Percentiles rank a stretch among this genome's conserved stretches.
These are phyloP conservation scores for Gobio gobio DNA, from an alignment of 2,113 vertebrate species.

Conservation along the genomic window DNA sequence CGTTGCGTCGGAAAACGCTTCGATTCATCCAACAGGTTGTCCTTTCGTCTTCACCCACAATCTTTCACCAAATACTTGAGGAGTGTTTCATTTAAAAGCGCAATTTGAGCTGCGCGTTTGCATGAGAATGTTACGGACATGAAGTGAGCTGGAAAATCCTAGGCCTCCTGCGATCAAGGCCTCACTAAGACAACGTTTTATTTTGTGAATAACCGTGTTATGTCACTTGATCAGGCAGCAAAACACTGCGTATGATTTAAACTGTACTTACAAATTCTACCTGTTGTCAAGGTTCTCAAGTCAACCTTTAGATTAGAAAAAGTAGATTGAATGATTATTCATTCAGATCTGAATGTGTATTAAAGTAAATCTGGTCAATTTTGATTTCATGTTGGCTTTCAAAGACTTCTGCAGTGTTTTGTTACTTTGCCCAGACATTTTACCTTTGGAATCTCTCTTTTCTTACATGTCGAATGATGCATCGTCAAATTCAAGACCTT, in stretches of 20 bases:
- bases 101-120: neutral
- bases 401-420: slow-evolving; percentile 36
- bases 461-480: slow-evolving; percentile 65
- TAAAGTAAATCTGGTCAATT: neutral
- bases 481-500: slow-evolving; percentile 75
- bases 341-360: neutral
- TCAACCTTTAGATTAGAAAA: neutral
- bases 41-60: neutral
- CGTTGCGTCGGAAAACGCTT: neutral
- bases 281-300: slow-evolving; percentile 5
- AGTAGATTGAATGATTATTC: neutral
- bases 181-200: neutral
- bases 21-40: neutral
- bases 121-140: neutral
- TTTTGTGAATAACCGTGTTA: neutral
- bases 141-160: neutral
- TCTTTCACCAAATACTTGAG: neutral
- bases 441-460: slow-evolving; percentile 70
- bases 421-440: slow-evolving; percentile 54
- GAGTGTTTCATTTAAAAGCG: neutral
- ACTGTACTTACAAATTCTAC: neutral
- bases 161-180: neutral
- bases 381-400: slow-evolving; percentile 27
- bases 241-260: neutral
- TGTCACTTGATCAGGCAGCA: neutral